These are phyloP conservation scores for Morbakka virulenta DNA, from an alignment of 30 jellyfish, hydroid and myxozoan genomes.

Conservation along the genomic window DNA sequence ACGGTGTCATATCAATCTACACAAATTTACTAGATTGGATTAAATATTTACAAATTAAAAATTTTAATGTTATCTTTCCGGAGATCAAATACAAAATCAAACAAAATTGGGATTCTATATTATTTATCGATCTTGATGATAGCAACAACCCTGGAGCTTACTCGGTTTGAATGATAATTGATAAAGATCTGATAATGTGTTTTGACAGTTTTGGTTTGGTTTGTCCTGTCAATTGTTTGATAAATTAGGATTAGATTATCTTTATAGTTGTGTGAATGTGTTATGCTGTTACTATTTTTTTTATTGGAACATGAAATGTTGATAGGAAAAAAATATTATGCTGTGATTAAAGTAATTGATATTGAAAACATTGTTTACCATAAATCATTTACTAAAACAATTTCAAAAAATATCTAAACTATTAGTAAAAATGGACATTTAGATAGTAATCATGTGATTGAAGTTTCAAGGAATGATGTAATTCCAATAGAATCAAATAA, in stretches of 20 bases:
- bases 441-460: no score
- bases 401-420: no score
- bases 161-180: neutral
- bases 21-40: constrained; percentile 11
- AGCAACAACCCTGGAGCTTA: constrained; percentile 11
- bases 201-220: constrained; percentile 10
- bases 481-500: no score
- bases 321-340: constrained; percentile 10
- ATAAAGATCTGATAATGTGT: neutral
- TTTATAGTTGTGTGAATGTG: constrained; percentile 2
- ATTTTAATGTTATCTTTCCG: constrained; percentile 6
- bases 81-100: constrained; percentile 2
- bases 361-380: no score
- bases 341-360: constrained; percentile 14
- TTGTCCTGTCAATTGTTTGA: constrained; percentile 18
- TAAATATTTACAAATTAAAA: constrained; percentile 25
- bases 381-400: no score
- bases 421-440: no score
- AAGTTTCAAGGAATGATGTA: no score
- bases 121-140: constrained; percentile 10
- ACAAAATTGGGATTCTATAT: constrained; percentile 3
- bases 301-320: constrained; percentile 5
- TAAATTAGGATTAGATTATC: constrained; percentile 3
- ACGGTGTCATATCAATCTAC: no score
- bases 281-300: constrained; percentile 15